Percentiles rank a stretch among this genome's conserved stretches.
These are phyloP conservation scores for Gila orcuttii DNA, from an alignment of 2,113 vertebrate genomes.

Conservation along the genomic window DNA sequence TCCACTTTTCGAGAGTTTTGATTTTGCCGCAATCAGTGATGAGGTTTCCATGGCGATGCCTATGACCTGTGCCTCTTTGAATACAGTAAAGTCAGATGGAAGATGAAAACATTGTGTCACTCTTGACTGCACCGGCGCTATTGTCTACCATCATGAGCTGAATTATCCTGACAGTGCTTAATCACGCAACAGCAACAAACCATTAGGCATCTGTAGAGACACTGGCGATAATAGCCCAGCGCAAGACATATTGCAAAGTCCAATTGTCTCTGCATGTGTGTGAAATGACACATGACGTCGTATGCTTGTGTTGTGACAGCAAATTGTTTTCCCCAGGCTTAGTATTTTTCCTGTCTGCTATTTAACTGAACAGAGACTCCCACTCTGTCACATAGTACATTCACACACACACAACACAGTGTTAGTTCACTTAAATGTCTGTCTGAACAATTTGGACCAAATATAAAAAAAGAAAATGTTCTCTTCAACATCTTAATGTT, in stretches of 20 bases:
- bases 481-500: not conserved
- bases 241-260: not conserved
- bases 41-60: constrained; percentile 39
- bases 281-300: constrained; percentile 5
- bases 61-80: constrained; percentile 29
- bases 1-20: constrained; percentile 28
- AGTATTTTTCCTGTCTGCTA: constrained; percentile 16
- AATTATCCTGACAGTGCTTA: constrained; percentile 13
- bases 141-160: constrained; percentile 6
- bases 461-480: not conserved
- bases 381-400: not conserved
- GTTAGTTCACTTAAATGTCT: not conserved
- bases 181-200: constrained; percentile 24
- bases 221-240: not conserved
- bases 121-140: not conserved
- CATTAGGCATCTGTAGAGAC: constrained; percentile 24
- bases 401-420: not conserved
- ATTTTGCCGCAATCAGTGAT: constrained; percentile 31
- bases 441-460: not conserved
- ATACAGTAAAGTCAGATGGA: constrained; percentile 7
- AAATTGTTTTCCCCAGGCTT: not conserved
- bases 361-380: constrained; percentile 15
- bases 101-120: constrained; percentile 34
- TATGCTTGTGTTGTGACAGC: not conserved
- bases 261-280: constrained; percentile 28